Percentiles rank a stretch among this genome's conserved stretches.
These are phyloP conservation scores for Phlogophora meticulosa DNA, from an alignment of 2,888 invertebrate species.

Conservation along the genomic window DNA sequence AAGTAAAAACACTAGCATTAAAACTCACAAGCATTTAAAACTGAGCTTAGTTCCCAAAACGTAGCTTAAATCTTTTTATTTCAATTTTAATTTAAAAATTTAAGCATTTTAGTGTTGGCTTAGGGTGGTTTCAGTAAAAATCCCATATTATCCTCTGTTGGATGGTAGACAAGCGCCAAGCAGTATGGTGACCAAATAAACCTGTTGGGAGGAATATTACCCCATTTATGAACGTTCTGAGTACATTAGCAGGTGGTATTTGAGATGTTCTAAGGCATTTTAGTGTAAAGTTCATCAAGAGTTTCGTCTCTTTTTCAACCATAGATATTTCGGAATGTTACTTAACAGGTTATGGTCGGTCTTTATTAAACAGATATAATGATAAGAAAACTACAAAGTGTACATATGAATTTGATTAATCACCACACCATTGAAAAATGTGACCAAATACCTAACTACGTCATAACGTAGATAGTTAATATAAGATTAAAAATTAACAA, in stretches of 20 bases:
- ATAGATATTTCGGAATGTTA: not conserved
- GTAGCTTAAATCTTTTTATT: slow-evolving; percentile 38
- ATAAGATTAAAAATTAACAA: no score
- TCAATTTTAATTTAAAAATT: slow-evolving; percentile 74
- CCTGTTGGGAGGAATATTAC: slow-evolving; percentile 51
- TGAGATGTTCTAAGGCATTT: slow-evolving; percentile 15
- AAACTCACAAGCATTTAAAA: slow-evolving; percentile 14
- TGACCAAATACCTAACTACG: no score
- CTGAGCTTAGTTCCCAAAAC: slow-evolving; percentile 19
- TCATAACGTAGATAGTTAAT: no score
- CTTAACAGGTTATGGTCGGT: not conserved
- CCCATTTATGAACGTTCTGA: slow-evolving; percentile 55
- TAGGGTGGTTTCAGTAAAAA: slow-evolving; percentile 82
- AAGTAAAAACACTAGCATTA: not conserved
- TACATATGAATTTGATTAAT: not conserved
- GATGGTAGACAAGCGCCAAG: slow-evolving; percentile 73
- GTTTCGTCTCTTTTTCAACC: slow-evolving; percentile 11
- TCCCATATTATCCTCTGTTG: slow-evolving; percentile 82
- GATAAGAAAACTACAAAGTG: not conserved
- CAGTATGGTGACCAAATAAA: slow-evolving; percentile 69
- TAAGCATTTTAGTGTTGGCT: slow-evolving; percentile 80
- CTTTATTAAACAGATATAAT: slow-evolving; percentile 1
- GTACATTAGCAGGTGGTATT: slow-evolving; percentile 36
- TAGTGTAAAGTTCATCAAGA: slow-evolving; percentile 19
- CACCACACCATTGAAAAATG: not conserved